Evolutionary conservation across 2,888 invertebrate species (phyloP).

Genomic region (Sympetrum striolatum): DNA sequence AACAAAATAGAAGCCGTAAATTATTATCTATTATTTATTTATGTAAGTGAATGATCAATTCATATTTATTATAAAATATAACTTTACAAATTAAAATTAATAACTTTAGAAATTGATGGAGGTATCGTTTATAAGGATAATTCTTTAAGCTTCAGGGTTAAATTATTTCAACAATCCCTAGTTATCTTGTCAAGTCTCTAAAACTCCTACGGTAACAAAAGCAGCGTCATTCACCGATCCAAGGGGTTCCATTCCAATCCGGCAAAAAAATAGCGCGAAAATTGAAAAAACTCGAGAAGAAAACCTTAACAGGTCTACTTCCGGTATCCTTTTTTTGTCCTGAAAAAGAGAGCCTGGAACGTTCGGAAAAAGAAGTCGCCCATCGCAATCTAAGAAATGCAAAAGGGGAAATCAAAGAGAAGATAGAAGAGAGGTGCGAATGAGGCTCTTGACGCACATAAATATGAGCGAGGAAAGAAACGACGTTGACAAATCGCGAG

Average conservation of each 20-base stretch:
- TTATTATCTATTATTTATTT: no score
- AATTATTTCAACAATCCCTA: not conserved
- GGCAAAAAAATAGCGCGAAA: not conserved
- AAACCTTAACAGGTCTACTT: not conserved
- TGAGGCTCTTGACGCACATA: constrained; percentile 30
- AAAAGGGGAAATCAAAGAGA: constrained; percentile 9
- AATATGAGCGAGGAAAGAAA: constrained; percentile 15
- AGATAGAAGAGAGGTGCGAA: not conserved
- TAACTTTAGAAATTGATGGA: no score
- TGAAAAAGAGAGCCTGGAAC: not conserved
- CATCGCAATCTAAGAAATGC: not conserved
- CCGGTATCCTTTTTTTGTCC: not conserved
- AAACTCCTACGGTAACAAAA: not conserved
- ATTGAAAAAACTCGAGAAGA: not conserved
- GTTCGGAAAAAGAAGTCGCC: not conserved
- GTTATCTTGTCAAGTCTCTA: not conserved
- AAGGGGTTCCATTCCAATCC: not conserved
- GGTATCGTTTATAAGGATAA: no score
- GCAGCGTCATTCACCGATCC: not conserved
- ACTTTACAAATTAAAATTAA: no score
- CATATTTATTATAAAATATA: no score
- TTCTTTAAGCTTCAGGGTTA: not conserved
- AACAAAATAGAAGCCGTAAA: no score
- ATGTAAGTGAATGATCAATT: no score
- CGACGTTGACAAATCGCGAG: constrained; percentile 38